Base-by-base conservation (phyloP, 2,113 vertebrate genomes). In the Aldabrachelys gigantea region DNA sequence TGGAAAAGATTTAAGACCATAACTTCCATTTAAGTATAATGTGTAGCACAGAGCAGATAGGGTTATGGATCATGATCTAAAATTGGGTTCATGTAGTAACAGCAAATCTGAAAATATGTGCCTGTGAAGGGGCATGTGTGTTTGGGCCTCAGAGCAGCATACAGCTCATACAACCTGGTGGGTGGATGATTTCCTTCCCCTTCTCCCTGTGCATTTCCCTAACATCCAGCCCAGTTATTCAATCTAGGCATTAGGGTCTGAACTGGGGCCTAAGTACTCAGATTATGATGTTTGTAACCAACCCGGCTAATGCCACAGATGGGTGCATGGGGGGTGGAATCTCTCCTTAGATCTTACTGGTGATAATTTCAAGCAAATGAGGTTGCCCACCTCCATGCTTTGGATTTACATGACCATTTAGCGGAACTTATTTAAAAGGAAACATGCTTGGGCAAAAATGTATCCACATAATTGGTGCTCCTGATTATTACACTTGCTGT, bases 1-100 rank as follows among this genome's bases (percentile, higher is more conserved):
- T 94, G 79, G 75, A 82, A 94, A 83, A 47, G 41, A 89, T 94
- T 95, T 91, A 92, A 94, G 69, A 91, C 29, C 0, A 0, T 86
- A 92, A 92, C 82, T 90, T 41, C 90, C 91, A 31, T 65, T 90
- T 82, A 41, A 91, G 84, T 82, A 31, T 86, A 88, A 94, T 3
- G 14, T 44, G 19, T 47, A 94, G 29, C 72, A 59, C 49, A 92
- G 90, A 91, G 80, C 91, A 96, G 90, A 88, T 79, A 89, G 84
- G 41, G 27, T 80, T 93, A 72, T 6, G 31, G 13, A 96, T 90
- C 75, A 29, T 22, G 17, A 95, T 81, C 50, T 89, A 54, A 21
- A 47, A 84, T 82, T 11, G 49, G 76, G 84, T 21, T 85, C 57
- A 80, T 82, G 53, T 1, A 1, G 14, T 49, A 85, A 91, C 0